phyloP scores from a whole-genome alignment of 2,888 invertebrate species.

The Caenorhabditis drosophilae region DNA sequence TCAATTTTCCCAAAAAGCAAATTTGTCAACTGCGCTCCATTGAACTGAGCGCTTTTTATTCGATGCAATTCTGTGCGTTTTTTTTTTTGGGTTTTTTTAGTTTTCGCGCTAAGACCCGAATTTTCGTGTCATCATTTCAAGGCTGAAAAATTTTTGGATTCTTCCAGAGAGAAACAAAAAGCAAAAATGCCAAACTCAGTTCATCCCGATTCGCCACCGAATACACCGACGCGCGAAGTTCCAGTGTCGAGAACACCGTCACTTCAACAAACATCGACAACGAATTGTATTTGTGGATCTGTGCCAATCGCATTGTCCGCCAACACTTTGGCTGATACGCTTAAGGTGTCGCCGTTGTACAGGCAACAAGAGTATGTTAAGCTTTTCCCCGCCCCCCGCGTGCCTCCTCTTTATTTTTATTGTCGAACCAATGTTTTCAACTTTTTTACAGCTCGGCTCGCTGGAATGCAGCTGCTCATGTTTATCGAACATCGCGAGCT shows the following conservation, averaged over 20 bases:
- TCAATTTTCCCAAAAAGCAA: too few relatives aligned
- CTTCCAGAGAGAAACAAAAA: too few relatives aligned
- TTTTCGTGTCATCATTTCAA: too few relatives aligned
- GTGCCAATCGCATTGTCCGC: conserved; percentile 47
- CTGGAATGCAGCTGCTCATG: conserved; percentile 66
- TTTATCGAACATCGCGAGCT: conserved; percentile 64
- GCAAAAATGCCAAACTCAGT: neutral
- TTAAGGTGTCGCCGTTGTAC: conserved; percentile 66
- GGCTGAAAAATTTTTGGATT: too few relatives aligned
- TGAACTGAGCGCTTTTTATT: too few relatives aligned
- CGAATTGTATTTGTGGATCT: neutral
- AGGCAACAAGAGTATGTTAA: conserved; percentile 66
- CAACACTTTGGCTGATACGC: conserved; percentile 63
- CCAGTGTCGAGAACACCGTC: neutral
- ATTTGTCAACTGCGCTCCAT: too few relatives aligned
- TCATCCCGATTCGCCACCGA: conserved; percentile 13
- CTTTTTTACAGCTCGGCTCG: conserved; percentile 55
- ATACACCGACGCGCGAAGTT: conserved; percentile 8
- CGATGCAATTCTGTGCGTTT: too few relatives aligned
- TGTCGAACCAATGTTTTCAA: conserved; percentile 9
- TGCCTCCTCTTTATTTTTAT: conserved; percentile 4
- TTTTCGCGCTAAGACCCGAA: too few relatives aligned
- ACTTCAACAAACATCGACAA: neutral
- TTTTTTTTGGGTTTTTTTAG: too few relatives aligned
- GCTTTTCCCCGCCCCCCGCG: too few relatives aligned